phyloP scores from a whole-genome alignment of 2,888 invertebrate species.

The Drosophila anomalipes region DNA sequence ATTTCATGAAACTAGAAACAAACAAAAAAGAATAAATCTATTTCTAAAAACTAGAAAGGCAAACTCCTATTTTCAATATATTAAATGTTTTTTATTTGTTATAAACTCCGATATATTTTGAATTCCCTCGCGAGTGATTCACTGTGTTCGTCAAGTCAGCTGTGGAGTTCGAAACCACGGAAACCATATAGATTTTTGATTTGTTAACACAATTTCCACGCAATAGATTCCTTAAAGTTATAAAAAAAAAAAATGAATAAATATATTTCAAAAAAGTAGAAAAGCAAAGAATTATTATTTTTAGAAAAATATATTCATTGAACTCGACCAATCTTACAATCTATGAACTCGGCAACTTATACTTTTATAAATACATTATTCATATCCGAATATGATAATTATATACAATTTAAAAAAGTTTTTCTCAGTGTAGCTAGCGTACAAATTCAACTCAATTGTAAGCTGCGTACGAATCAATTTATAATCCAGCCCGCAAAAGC shows the following conservation, averaged over 20 bases:
- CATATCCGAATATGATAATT: background rate
- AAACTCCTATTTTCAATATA: background rate
- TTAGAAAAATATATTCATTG: background rate
- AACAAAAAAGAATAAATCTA: background rate
- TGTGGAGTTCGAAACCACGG: background rate
- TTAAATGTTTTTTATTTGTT: background rate
- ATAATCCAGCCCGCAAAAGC: slow-evolving; percentile 68
- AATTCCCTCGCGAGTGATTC: background rate
- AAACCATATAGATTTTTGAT: background rate
- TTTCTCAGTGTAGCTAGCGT: slow-evolving; percentile 21
- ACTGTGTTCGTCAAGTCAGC: background rate
- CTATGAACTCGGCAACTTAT: background rate
- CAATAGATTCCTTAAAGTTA: background rate
- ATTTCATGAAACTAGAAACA: background rate
- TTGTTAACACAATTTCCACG: background rate
- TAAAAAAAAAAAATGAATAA: background rate
- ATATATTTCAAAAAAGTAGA: background rate
- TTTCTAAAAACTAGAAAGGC: background rate
- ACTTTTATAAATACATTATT: background rate
- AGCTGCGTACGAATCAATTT: slow-evolving; percentile 80
- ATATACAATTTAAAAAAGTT: background rate
- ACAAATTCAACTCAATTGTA: slow-evolving; percentile 80
- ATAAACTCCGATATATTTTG: fast-evolving
- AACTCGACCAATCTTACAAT: background rate
- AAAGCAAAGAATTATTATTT: background rate